A percentile compares a stretch with the other conserved stretches of the same genome.
phyloP scores from a whole-genome alignment of 2,888 invertebrate species.

The Masnerella sp. region DNA sequence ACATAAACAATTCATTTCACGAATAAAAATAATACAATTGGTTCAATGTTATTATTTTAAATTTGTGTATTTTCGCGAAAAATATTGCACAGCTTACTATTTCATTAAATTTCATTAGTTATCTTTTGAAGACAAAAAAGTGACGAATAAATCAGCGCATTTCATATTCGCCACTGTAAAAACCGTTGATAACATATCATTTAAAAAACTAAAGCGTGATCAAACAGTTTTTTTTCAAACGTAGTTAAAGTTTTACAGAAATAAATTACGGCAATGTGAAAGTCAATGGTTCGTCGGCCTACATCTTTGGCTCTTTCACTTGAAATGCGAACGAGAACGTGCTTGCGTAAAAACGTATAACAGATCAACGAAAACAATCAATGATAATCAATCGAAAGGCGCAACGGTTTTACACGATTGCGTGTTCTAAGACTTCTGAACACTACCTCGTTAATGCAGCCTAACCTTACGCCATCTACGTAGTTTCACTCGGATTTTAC shows the following conservation, averaged over 20 bases:
- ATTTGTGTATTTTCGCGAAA: no score
- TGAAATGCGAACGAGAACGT: slow-evolving; percentile 60
- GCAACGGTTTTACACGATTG: slow-evolving; percentile 38
- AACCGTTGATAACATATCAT: no score
- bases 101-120: neutral
- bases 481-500: slow-evolving; percentile 38
- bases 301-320: slow-evolving; percentile 73
- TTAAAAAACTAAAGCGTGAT: no score
- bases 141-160: no score
- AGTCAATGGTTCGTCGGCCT: slow-evolving; percentile 64
- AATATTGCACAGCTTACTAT: no score
- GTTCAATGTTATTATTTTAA: no score
- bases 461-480: slow-evolving; percentile 28
- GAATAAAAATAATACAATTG: no score
- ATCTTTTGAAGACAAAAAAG: neutral
- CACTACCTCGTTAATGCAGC: slow-evolving; percentile 37
- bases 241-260: slow-evolving; percentile 63
- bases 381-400: slow-evolving; percentile 35
- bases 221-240: no score
- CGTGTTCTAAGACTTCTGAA: slow-evolving; percentile 32
- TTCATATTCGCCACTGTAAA: no score
- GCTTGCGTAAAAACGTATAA: slow-evolving; percentile 28
- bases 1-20: slow-evolving; percentile 20
- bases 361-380: slow-evolving; percentile 22
- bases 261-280: neutral